phyloP scores from a whole-genome alignment of 2,888 invertebrate genomes.

The Leistus spinibarbis region DNA sequence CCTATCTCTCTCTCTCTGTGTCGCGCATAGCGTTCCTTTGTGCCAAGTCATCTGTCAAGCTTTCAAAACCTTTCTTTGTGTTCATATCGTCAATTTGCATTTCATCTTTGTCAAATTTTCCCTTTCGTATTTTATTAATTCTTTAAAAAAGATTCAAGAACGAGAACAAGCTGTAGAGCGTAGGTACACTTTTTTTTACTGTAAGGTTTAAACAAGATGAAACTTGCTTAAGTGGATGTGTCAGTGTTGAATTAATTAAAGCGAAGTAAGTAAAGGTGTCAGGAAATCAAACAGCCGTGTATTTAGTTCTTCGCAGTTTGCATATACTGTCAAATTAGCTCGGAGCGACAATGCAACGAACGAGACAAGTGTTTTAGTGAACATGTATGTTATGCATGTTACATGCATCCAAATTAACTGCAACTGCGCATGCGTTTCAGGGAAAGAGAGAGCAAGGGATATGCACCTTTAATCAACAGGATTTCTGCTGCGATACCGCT shows the following conservation, averaged over 20 bases:
- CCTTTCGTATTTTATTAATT: slow-evolving; percentile 21
- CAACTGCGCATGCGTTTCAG: neutral
- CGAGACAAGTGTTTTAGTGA: slow-evolving; percentile 8
- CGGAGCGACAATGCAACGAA: neutral
- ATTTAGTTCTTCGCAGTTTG: neutral
- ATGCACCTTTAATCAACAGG: slow-evolving; percentile 2
- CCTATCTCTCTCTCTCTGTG: neutral
- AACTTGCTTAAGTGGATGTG: neutral
- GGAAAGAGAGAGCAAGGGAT: neutral
- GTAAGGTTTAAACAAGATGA: neutral
- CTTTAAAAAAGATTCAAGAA: slow-evolving; percentile 6
- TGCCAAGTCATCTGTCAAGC: slow-evolving; percentile 26
- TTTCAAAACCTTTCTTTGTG: slow-evolving; percentile 31
- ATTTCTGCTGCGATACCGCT: neutral
- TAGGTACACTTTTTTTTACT: neutral
- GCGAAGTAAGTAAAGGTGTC: neutral
- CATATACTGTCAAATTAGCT: slow-evolving; percentile 7
- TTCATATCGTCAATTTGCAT: slow-evolving; percentile 24
- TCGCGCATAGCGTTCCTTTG: neutral
- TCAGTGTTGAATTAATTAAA: neutral
- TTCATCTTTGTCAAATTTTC: slow-evolving; percentile 28
- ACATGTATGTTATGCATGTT: slow-evolving; percentile 7
- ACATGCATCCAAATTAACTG: neutral
- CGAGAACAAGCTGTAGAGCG: neutral
- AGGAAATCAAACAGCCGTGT: slow-evolving; percentile 6